A percentile compares a stretch with the other conserved stretches of the same genome.
Conservation (phyloP, 2,888 invertebrate genomes). For the Orthosia incerta region DNA sequence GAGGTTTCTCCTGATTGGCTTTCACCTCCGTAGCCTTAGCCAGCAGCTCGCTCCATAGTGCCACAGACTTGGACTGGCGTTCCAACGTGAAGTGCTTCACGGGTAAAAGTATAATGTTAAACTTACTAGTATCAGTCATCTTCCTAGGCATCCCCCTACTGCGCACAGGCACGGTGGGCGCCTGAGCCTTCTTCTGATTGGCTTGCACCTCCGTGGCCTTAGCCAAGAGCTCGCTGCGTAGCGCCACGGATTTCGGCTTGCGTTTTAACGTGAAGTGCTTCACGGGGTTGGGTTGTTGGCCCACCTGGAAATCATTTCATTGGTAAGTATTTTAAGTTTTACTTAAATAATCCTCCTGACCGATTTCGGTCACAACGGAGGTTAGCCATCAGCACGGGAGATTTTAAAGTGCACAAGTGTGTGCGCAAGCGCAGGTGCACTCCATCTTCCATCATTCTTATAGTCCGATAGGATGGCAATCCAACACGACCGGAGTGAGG, state of each 20-base stretch:
- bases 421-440: too few relatives aligned
- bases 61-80: constrained; percentile 98
- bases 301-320: constrained; percentile 89
- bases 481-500: too few relatives aligned
- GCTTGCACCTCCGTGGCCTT: constrained; percentile 97
- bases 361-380: too few relatives aligned
- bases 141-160: constrained; percentile 96
- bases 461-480: too few relatives aligned
- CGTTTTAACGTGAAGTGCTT: constrained; percentile 98
- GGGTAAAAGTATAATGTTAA: constrained; percentile 71
- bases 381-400: too few relatives aligned
- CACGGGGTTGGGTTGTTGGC: constrained; percentile 95
- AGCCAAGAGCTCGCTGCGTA: constrained; percentile 97
- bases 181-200: constrained; percentile 96
- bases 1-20: constrained; percentile 96
- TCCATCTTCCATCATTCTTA: too few relatives aligned
- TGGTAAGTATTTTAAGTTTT: too few relatives aligned
- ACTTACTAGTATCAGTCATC: constrained; percentile 98
- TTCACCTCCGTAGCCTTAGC: constrained; percentile 98
- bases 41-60: constrained; percentile 96
- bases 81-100: constrained; percentile 98
- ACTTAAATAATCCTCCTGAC: too few relatives aligned
- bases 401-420: too few relatives aligned
- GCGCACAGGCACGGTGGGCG: constrained; percentile 96
- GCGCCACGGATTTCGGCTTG: constrained; percentile 98